phyloP scores from a whole-genome alignment of 2,888 invertebrate genomes.

The Aelia acuminata region DNA sequence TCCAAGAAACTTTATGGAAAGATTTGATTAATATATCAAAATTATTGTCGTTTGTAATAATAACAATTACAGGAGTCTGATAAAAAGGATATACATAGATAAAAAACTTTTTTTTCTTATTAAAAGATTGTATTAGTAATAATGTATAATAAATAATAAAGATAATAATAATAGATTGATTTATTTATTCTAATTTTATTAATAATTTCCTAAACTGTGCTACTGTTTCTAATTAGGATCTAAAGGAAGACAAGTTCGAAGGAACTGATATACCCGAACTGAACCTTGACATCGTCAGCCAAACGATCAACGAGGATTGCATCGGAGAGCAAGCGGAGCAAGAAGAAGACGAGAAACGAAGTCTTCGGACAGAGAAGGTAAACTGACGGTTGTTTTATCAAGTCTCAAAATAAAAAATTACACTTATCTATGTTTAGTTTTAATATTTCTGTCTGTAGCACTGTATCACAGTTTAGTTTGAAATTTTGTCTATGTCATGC shows the following conservation, averaged over 20 bases:
- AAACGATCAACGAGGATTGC: slow-evolving; percentile 63
- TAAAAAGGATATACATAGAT: no score
- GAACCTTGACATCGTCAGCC: slow-evolving; percentile 61
- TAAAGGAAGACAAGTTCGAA: slow-evolving; percentile 52
- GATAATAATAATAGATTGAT: no score
- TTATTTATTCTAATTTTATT: no score
- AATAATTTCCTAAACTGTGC: background rate
- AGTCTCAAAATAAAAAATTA: background rate
- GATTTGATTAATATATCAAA: no score
- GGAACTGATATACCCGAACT: slow-evolving; percentile 21
- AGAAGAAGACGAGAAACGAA: slow-evolving; percentile 58
- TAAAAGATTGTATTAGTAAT: no score
- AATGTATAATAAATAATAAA: no score
- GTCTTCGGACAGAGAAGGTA: slow-evolving; percentile 60
- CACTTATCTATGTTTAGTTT: background rate
- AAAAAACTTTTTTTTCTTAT: no score
- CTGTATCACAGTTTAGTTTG: background rate
- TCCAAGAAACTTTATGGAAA: no score
- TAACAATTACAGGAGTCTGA: no score
- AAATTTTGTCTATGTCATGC: background rate
- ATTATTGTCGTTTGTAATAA: no score
- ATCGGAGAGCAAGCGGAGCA: slow-evolving; percentile 64
- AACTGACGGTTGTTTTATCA: background rate
- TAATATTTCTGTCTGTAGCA: background rate
- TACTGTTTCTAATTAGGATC: background rate